Conservation (phyloP, 1,140 invertebrate genomes). For the Drosophila sproati region DNA sequence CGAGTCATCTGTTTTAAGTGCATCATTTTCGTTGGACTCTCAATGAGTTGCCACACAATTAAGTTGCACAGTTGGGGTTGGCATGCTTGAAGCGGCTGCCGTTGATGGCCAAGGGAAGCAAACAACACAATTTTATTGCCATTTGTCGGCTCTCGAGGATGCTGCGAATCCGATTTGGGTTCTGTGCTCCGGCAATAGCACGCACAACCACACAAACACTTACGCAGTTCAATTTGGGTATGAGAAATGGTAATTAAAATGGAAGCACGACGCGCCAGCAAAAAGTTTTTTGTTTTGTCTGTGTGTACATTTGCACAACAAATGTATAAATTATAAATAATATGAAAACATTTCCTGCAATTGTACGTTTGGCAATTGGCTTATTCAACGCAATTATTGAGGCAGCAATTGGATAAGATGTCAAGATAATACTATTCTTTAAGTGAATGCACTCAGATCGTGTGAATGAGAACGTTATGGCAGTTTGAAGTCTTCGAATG, state of each 20-base stretch:
- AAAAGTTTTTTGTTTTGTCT: slow-evolving; percentile 18
- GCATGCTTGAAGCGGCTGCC: background rate
- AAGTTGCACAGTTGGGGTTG: slow-evolving; percentile 35
- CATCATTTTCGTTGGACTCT: slow-evolving; percentile 44
- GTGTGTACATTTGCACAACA: background rate
- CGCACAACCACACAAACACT: slow-evolving; percentile 12
- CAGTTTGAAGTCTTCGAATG: too few species aligned
- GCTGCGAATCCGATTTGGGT: slow-evolving; percentile 3
- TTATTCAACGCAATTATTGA: too few species aligned
- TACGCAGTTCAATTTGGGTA: background rate
- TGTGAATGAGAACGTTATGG: too few species aligned
- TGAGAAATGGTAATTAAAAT: slow-evolving; percentile 27
- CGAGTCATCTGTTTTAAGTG: slow-evolving; percentile 31
- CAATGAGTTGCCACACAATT: slow-evolving; percentile 81
- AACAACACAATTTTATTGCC: slow-evolving; percentile 79
- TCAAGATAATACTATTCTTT: too few species aligned
- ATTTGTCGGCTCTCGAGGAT: slow-evolving; percentile 27
- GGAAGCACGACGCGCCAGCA: slow-evolving; percentile 24
- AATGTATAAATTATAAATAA: too few species aligned
- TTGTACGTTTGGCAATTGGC: too few species aligned
- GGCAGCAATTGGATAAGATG: too few species aligned
- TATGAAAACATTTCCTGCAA: too few species aligned
- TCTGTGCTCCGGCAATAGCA: slow-evolving; percentile 19
- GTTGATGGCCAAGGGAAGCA: slow-evolving; percentile 50
- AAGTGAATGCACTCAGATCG: too few species aligned